Percentiles rank a stretch among this genome's conserved stretches.
phyloP scores from a whole-genome alignment of 2,888 invertebrate genomes.

The Cataglyphis altisquamis region DNA sequence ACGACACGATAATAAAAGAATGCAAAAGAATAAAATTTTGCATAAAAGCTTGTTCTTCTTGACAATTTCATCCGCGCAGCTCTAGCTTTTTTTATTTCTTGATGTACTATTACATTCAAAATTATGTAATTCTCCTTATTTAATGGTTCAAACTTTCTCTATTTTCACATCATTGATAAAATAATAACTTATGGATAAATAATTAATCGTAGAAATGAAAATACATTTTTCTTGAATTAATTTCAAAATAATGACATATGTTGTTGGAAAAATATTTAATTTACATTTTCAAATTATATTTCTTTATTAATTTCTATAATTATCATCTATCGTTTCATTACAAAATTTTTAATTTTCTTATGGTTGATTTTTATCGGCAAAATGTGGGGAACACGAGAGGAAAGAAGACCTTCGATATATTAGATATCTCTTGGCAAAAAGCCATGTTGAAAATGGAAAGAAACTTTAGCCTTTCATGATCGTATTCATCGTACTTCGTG shows the following conservation, averaged over 20 bases:
- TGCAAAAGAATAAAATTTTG: conserved; percentile 54
- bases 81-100: not conserved
- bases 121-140: conserved; percentile 24
- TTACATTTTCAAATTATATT: not conserved
- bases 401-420: conserved; percentile 23
- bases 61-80: conserved; percentile 4
- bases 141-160: not conserved
- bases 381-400: conserved; percentile 10
- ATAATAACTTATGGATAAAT: not conserved
- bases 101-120: not conserved
- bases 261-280: not conserved
- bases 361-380: conserved; percentile 34
- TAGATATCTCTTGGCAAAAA: conserved; percentile 63
- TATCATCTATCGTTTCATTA: not conserved
- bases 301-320: no score
- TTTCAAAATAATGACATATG: not conserved
- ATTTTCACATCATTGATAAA: not conserved
- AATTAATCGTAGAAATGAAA: conserved; percentile 6
- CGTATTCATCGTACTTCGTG: conserved; percentile 56
- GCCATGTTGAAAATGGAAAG: conserved; percentile 70
- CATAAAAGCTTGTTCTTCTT: conserved; percentile 61
- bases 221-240: not conserved
- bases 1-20: not conserved
- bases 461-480: conserved; percentile 37
- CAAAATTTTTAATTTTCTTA: conserved; percentile 28